Conservation (phyloP, 2,797 vertebrate species). For the Eremophila alpestris region DNA sequence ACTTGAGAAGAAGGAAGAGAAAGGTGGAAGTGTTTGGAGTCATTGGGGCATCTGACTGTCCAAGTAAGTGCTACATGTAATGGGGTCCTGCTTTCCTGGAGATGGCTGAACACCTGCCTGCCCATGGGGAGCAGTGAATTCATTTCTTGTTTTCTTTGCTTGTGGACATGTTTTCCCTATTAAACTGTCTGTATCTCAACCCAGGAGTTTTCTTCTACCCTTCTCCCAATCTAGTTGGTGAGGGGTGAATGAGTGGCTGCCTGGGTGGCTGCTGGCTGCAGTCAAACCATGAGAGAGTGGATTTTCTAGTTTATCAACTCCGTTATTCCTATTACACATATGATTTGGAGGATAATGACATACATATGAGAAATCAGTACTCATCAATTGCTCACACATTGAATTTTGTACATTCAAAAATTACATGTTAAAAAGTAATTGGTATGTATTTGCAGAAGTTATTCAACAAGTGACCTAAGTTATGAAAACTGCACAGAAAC, state of each 20-base stretch:
- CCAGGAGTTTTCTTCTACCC: background rate
- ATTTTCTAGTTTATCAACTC: background rate
- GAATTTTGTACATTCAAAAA: background rate
- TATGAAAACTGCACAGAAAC: background rate
- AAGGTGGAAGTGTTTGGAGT: accelerated
- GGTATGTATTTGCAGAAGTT: background rate
- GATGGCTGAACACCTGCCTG: background rate
- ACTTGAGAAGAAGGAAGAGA: accelerated
- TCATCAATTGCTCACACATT: background rate
- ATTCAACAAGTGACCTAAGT: background rate
- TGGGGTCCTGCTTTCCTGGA: background rate
- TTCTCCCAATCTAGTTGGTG: accelerated
- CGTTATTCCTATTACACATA: background rate
- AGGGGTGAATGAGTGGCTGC: accelerated
- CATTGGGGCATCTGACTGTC: accelerated
- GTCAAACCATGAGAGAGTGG: background rate
- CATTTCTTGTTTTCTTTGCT: background rate
- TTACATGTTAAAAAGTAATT: background rate
- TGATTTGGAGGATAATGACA: background rate
- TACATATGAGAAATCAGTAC: background rate
- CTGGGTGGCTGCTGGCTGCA: background rate
- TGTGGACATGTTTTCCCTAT: background rate
- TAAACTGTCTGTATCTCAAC: background rate
- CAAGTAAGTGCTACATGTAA: accelerated
- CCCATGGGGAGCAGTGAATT: accelerated